Base-by-base conservation (phyloP, 2,888 invertebrate species). In the Acrocyrtus sp. region DNA sequence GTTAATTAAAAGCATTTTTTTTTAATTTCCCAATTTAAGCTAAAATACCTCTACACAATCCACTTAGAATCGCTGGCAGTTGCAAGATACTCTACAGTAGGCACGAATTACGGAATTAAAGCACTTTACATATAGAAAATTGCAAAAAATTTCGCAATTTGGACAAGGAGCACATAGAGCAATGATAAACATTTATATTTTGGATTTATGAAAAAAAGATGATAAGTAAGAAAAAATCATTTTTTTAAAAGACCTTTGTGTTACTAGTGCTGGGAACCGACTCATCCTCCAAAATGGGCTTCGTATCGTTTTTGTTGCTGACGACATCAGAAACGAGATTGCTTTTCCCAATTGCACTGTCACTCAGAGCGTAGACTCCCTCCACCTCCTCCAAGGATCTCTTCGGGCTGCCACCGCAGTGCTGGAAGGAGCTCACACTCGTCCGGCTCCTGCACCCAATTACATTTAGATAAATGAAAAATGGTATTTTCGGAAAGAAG, bases 391-490 rank as follows among this genome's bases (percentile, higher is more conserved):
- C 69, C 68, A 74, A 51, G 19, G 69, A 63, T 41, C 67, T 51
- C 41, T 60, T 72, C n/a, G 73, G 68, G 21, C 74, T 69, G 34
- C 51, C 19, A n/a, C 41, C 26, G 61, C 75, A 67, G 15, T 62
- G 70, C 47, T 74, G 76, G 45, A 53, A 58, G 47, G 76, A 77
- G 45, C 73, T 74, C 17, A 68, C 67, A 53, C 76, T 77, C 5
- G 72, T 56, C n/a, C 76, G 58, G 72, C 76, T 77, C 62, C 76
- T 77, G 48, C 22, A 53, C 22, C 34, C 8, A 15, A n/a, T 17
- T 15, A 21, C n/a, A 45, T n/a, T 45, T 5, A 61, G 41, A 75
- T 63, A 43, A 41, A 43, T 48, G 43, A 15, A 53, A 58, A 8
- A 47, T 29, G 21, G 39, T 45, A 34, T n/a, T n/a, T n/a, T n/a